Evolutionary conservation across 2,888 invertebrate genomes (phyloP).

Genomic region (Antheraea yamamai): DNA sequence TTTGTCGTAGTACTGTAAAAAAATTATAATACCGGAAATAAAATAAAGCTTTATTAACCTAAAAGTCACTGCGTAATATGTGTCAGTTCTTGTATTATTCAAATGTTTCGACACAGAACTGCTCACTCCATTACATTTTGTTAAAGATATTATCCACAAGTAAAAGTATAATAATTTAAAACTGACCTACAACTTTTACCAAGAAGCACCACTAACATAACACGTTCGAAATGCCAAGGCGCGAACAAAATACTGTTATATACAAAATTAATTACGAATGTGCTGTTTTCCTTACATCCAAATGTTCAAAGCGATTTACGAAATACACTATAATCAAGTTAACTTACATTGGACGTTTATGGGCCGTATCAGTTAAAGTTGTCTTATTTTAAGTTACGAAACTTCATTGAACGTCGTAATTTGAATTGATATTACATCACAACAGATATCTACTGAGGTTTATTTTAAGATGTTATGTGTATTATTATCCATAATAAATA

Average conservation of each 20-base stretch:
- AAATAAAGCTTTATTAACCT: neutral
- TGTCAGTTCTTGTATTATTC: neutral
- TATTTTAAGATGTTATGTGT: slow-evolving; percentile 30
- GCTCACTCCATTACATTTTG: neutral
- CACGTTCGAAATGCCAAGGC: slow-evolving; percentile 49
- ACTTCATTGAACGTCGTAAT: slow-evolving; percentile 45
- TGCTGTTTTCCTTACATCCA: slow-evolving; percentile 44
- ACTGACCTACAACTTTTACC: slow-evolving; percentile 21
- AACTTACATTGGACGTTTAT: slow-evolving; percentile 36
- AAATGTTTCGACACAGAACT: neutral
- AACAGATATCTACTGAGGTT: slow-evolving; percentile 40
- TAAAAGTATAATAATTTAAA: slow-evolving; percentile 23
- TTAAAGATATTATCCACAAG: slow-evolving; percentile 16
- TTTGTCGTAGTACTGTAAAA: neutral
- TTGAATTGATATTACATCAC: slow-evolving; percentile 44
- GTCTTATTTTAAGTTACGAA: slow-evolving; percentile 34
- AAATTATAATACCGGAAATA: neutral
- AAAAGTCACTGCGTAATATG: neutral
- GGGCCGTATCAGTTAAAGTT: slow-evolving; percentile 25
- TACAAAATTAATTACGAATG: slow-evolving; percentile 39
- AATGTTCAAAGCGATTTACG: slow-evolving; percentile 43
- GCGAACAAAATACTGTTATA: slow-evolving; percentile 46
- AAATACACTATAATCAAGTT: slow-evolving; percentile 35
- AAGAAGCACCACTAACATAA: slow-evolving; percentile 14
- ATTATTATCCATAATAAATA: neutral